phyloP scores from a whole-genome alignment of 2,113 vertebrate species.

The Amblyornis subalaris region DNA sequence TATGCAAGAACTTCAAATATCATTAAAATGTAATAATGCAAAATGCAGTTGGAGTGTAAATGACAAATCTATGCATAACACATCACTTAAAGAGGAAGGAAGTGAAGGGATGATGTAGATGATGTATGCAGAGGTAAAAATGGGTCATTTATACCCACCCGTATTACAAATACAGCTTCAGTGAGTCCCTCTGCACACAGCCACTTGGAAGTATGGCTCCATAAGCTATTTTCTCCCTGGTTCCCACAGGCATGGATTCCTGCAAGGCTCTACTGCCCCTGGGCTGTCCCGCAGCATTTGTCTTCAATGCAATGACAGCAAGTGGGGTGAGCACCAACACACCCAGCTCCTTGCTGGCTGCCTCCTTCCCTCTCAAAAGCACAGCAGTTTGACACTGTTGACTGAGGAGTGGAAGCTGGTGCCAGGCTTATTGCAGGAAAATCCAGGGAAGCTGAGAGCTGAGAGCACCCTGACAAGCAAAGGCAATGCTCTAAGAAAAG shows the following conservation, averaged over 20 bases:
- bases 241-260: neutral
- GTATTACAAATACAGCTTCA: neutral
- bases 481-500: neutral
- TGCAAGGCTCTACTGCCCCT: neutral
- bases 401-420: neutral
- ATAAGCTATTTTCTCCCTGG: neutral
- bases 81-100: slow-evolving; percentile 50
- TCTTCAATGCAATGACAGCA: neutral
- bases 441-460: neutral
- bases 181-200: neutral
- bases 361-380: neutral
- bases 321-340: neutral
- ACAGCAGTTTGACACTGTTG: neutral
- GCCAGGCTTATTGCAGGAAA: neutral
- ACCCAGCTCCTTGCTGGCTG: neutral
- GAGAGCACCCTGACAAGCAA: slow-evolving; percentile 20
- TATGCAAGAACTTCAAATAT: slow-evolving; percentile 65
- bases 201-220: neutral
- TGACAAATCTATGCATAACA: slow-evolving; percentile 55
- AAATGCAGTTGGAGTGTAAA: slow-evolving; percentile 53
- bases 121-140: slow-evolving; percentile 54
- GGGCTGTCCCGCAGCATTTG: neutral
- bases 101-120: slow-evolving; percentile 44
- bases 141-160: slow-evolving; percentile 25
- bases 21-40: slow-evolving; percentile 68